Evolutionary conservation across 37 sponge, comb jelly and placozoan species (phyloP).

Genomic region (Ianthella basta): DNA sequence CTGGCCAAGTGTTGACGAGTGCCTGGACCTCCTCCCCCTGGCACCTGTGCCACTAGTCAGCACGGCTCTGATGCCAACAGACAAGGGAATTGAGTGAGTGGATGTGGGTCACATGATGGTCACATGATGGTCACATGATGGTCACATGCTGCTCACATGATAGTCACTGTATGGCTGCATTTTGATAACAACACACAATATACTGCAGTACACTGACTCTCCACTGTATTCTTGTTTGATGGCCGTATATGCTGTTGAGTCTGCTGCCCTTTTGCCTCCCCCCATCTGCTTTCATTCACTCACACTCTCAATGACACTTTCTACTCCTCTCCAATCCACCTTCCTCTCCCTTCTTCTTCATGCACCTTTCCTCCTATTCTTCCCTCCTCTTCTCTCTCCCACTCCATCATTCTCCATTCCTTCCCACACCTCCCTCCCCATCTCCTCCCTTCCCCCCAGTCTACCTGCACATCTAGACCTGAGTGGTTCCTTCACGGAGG

Average conservation of each 20-base stretch:
- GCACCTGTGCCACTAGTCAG: conserved; percentile 62
- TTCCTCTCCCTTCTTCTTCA: no score
- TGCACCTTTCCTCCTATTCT: no score
- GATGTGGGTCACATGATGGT: background rate
- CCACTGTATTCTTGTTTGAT: no score
- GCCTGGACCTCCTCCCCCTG: conserved; percentile 40
- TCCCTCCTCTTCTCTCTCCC: no score
- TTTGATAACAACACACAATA: no score
- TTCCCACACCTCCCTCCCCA: background rate
- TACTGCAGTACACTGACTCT: no score
- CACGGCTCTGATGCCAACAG: conserved; percentile 76
- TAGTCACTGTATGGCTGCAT: no score
- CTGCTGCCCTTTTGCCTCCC: background rate
- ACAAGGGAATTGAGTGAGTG: conserved; percentile 79
- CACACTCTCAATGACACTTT: no score
- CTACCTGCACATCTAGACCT: conserved; percentile 62
- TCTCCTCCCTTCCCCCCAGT: conserved; percentile 22
- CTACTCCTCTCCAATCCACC: no score
- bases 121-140: background rate
- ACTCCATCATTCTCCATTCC: no score
- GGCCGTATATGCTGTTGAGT: no score
- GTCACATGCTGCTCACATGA: background rate
- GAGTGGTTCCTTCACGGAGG: conserved; percentile 18
- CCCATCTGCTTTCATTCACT: background rate
- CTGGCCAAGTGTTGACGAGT: conserved; percentile 58